Evolutionary conservation across 2,113 vertebrate genomes (phyloP), one percentile per base, ranked within the genome.

Genomic region (Saimiri boliviensis): DNA sequence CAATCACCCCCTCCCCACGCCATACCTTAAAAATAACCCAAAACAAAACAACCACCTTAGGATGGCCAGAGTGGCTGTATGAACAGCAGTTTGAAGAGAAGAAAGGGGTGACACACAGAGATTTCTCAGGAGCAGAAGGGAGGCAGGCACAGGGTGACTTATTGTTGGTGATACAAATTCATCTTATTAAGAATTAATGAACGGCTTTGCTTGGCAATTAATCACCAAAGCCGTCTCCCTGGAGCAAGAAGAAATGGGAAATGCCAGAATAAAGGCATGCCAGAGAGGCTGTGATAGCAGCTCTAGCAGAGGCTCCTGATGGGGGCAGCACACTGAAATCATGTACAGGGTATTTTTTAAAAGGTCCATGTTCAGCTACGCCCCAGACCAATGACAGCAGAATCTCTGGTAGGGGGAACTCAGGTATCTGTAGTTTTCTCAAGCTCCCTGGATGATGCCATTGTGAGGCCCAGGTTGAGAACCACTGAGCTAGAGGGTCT

Each of bases 101-200:
- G 73, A 60, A 68, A 60, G 2, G 9, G 66, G 80, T 7, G 47
- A 73, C 1, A 1, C 30, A 1, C 20, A 13, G 63, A 73, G 45
- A 58, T 79, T 0, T 0, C 71, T 8, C 2, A 45, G 13, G 68
- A 76, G 32, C 0, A 0, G 42, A 89, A n/a, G 23, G 84, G 42
- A 80, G 93, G 45, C 47, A 91, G 88, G 96, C 77, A 74, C n/a
- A 73, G 32, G 35, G 8, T 14, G 89, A 45, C 1, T 0, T 84
- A 91, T 12, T 52, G 58, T 68, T 23, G 92, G 95, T 73, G 47
- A 20, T 88, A 74, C 40, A 27, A 52, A 94, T 89, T 84, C 83
- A 94, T 70, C 86, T 88, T 92, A 86, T 45, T 3, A 12, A 70
- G 86, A 89, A 94, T 66, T 93, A 54, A 95, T 82, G 35, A 85